Evolutionary conservation across 1,140 invertebrate species (phyloP), one percentile per base, ranked within the genome.

Genomic region (Drosophila parvula): DNA sequence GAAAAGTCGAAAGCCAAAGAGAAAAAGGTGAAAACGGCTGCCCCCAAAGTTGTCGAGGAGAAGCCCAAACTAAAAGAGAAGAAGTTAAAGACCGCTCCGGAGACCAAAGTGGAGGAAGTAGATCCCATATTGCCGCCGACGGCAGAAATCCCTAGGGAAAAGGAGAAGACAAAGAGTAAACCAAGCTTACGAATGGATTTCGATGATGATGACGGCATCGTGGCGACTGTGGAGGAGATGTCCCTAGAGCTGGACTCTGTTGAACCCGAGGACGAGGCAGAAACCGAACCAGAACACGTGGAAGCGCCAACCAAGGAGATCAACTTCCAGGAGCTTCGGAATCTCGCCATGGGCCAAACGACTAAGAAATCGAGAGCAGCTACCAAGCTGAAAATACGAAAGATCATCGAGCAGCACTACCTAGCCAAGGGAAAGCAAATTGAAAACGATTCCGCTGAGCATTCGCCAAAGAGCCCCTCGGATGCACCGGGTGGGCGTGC

Each of bases 371-470:
- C 90, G 3, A 77, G 76, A 27, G 90, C 79, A 6, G 91, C 73
- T 14, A 83, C 74, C 12, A 89, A 81, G 77, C 58, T 77, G 5
- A 91, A 91, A 74, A 74, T 92, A 34, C 76, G 79, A 22, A 63
- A 82, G 43, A 83, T 88, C 30, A 91, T 84, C 16, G 91, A 92
- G 70, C 82, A 91, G 50, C 90, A 92, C 77, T 92, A 89, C 45
- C 83, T 82, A 8, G 67, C 80, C 5, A 92, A 92, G 58, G 82
- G 90, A n/a, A 67, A 74, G 38, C 74, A 81, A 16, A 91, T 92
- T 32, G 91, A 92, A 78, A 85, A 79, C 57, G 90, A 91, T 59
- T 84, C 79, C 2, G 22, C 57, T 8, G 78, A 92, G 47, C 65
- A 59, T 18, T 9, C 47, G 4, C 62, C 60, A 28, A 88, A 74